Evolutionary conservation across 2,113 vertebrate genomes (phyloP).

Genomic region (Condylura cristata): DNA sequence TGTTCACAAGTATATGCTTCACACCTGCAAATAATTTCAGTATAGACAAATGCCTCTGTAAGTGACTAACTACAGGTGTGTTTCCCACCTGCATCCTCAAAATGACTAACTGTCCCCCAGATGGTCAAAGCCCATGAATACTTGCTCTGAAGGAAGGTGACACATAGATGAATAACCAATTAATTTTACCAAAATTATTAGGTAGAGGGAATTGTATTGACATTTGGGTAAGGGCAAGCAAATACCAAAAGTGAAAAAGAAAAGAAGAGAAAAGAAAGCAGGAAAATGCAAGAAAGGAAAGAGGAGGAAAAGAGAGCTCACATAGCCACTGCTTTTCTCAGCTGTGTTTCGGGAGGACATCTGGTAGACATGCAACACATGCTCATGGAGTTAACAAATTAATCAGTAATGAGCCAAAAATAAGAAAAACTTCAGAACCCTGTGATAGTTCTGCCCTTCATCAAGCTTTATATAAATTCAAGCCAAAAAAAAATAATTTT

Average conservation of each 20-base stretch:
- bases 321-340: neutral
- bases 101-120: conserved; percentile 63
- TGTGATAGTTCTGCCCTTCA: neutral
- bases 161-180: conserved; percentile 2
- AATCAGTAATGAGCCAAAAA: neutral
- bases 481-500: neutral
- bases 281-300: neutral
- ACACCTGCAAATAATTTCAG: conserved; percentile 70
- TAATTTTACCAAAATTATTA: conserved; percentile 36
- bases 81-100: conserved; percentile 60
- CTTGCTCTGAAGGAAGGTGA: conserved; percentile 15
- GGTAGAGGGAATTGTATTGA: neutral
- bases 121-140: neutral
- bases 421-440: neutral
- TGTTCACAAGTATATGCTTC: conserved; percentile 63
- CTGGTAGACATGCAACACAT: fast-evolving
- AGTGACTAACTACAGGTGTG: conserved; percentile 64
- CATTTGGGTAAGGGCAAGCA: conserved; percentile 15
- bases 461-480: neutral
- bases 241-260: conserved; percentile 1
- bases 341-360: neutral
- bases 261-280: neutral
- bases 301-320: neutral
- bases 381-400: neutral
- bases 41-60: conserved; percentile 32